phyloP scores from a whole-genome alignment of 1,140 invertebrate genomes.

The Camponotus pennsylvanicus region DNA sequence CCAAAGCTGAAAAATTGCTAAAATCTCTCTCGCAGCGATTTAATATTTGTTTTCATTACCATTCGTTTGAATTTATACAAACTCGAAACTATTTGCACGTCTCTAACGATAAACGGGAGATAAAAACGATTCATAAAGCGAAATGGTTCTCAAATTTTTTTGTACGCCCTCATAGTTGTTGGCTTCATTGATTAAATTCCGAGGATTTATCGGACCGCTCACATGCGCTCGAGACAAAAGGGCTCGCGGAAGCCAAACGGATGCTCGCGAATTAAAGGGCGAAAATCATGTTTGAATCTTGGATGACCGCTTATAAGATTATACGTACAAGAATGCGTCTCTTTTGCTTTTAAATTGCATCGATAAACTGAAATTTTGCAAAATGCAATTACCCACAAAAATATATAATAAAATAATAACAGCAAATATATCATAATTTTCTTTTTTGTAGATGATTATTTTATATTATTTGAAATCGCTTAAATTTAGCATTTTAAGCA shows the following conservation, averaged over 20 bases:
- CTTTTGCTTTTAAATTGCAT: background rate
- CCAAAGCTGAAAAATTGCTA: background rate
- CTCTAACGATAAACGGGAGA: conserved; percentile 14
- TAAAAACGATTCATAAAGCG: conserved; percentile 19
- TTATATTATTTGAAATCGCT: too few species aligned
- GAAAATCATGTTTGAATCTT: conserved; percentile 45
- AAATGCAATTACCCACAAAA: background rate
- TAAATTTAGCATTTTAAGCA: too few species aligned
- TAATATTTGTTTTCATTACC: conserved; percentile 8
- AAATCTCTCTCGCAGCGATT: background rate
- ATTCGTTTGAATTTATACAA: background rate
- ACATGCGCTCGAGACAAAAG: conserved; percentile 25
- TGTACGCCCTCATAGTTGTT: background rate
- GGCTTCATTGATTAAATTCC: conserved; percentile 58
- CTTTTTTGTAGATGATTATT: background rate
- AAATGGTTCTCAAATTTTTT: conserved; percentile 44
- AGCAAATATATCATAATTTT: background rate
- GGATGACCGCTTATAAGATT: background rate
- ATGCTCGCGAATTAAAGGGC: conserved; percentile 24
- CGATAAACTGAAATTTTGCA: background rate
- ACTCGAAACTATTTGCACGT: conserved; percentile 3
- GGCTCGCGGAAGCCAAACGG: conserved; percentile 37
- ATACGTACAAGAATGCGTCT: background rate
- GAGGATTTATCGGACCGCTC: conserved; percentile 43
- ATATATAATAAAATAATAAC: background rate